phyloP scores from a whole-genome alignment of 2,113 vertebrate genomes.

The Anhinga anhinga region DNA sequence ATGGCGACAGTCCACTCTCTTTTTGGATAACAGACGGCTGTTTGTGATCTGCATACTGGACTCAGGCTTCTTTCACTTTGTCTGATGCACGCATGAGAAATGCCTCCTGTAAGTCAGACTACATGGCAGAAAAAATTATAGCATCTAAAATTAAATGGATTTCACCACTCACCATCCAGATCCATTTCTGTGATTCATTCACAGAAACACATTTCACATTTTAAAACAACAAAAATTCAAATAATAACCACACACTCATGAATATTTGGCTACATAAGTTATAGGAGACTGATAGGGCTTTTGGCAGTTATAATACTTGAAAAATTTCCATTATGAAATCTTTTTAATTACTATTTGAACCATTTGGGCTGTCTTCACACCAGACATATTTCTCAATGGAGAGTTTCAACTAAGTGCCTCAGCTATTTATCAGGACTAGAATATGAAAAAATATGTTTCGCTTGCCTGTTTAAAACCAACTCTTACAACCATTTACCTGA shows the following conservation, averaged over 20 bases:
- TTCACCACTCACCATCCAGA: neutral
- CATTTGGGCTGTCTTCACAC: neutral
- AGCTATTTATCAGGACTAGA: neutral
- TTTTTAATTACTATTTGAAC: neutral
- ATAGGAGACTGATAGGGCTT: neutral
- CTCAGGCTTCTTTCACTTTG: neutral
- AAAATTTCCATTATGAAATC: neutral
- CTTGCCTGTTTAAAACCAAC: neutral
- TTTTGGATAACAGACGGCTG: neutral
- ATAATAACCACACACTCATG: neutral
- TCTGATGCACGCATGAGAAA: neutral
- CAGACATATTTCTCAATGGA: neutral
- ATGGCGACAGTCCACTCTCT: neutral
- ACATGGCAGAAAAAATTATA: neutral
- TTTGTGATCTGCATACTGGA: neutral
- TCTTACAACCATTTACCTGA: neutral
- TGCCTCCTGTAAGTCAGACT: neutral
- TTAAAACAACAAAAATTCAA: neutral
- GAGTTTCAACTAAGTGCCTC: neutral
- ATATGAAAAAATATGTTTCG: neutral
- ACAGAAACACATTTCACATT: neutral
- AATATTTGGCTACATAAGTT: neutral
- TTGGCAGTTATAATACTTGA: neutral
- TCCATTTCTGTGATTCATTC: neutral
- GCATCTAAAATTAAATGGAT: conserved; percentile 1